Base-by-base conservation (phyloP, 2,888 invertebrate species). In the Limnephilus rhombicus region DNA sequence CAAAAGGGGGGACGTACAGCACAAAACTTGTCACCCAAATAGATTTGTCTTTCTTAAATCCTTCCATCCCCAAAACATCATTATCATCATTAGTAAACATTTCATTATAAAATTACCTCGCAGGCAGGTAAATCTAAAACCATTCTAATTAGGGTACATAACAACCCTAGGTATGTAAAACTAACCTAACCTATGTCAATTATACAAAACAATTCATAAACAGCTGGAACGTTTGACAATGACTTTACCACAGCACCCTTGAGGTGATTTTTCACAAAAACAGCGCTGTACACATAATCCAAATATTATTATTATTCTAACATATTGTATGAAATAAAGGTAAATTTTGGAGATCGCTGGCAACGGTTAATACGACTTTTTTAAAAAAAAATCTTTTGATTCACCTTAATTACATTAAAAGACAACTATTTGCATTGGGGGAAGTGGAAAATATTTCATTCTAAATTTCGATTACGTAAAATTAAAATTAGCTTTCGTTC, bases 361-460 rank as follows among this genome's bases (percentile, higher is more conserved):
- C n/a, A n/a, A n/a, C n/a, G n/a, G n/a, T 37, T 31, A 31, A 31
- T 9, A 82, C 34, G 37, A 80, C 41, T 11, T 24, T 1, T 49
- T 12, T 45, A 86, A 18, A 15, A 95, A 97, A 97, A 96, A 98
- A 98, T 98, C 98, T 95, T 98, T 98, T 94, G 99, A 96, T 95
- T 99, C 98, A 94, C 95, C 98, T 96, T 92, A 99, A 97, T 95
- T 98, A 99, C 95, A 98, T 98, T n/a, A n/a, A n/a, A n/a, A n/a
- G n/a, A n/a, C n/a, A n/a, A n/a, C n/a, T n/a, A n/a, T n/a, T n/a
- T n/a, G n/a, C n/a, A n/a, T n/a, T n/a, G n/a, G n/a, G n/a, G n/a
- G n/a, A n/a, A n/a, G n/a, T n/a, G n/a, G n/a, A n/a, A n/a, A n/a
- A n/a, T n/a, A n/a, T n/a, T n/a, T n/a, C n/a, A n/a, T n/a, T n/a